Evolutionary conservation across 2,888 invertebrate genomes (phyloP).

Genomic region (Siphonodentalium dalli): DNA sequence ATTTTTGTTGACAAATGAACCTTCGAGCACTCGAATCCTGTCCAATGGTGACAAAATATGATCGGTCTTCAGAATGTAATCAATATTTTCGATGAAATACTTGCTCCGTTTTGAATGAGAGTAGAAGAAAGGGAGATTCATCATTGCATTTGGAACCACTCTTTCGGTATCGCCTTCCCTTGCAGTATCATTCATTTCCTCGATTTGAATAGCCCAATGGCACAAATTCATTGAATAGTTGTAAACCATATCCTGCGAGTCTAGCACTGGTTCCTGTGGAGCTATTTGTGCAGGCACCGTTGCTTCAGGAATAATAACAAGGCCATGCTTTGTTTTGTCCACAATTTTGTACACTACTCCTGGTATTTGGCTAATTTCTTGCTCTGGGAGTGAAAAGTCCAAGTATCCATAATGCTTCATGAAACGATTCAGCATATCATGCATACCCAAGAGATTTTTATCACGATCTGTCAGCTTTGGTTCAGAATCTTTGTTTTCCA

Average conservation of each 20-base stretch:
- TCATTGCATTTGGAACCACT: neutral
- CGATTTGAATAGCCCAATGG: neutral
- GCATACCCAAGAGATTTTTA: too few species aligned
- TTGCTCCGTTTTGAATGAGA: neutral
- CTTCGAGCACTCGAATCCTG: conserved; percentile 1
- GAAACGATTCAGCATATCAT: too few species aligned
- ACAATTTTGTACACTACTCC: too few species aligned
- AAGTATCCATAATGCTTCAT: too few species aligned
- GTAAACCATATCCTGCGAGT: neutral
- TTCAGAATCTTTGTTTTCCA: too few species aligned
- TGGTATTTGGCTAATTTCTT: too few species aligned
- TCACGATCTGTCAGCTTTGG: too few species aligned
- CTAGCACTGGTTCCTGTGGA: neutral
- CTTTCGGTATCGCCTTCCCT: neutral
- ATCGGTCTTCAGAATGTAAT: too few species aligned
- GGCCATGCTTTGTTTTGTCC: too few species aligned
- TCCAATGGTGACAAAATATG: neutral
- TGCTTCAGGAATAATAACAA: too few species aligned
- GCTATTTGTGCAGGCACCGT: too few species aligned
- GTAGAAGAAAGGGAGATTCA: conserved; percentile 1
- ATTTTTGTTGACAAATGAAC: neutral
- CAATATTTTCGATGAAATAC: neutral
- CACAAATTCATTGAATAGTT: neutral
- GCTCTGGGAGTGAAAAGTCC: neutral
- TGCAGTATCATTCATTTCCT: neutral